phyloP scores from a whole-genome alignment of 2,113 vertebrate species.

The Perccottus glenii region DNA sequence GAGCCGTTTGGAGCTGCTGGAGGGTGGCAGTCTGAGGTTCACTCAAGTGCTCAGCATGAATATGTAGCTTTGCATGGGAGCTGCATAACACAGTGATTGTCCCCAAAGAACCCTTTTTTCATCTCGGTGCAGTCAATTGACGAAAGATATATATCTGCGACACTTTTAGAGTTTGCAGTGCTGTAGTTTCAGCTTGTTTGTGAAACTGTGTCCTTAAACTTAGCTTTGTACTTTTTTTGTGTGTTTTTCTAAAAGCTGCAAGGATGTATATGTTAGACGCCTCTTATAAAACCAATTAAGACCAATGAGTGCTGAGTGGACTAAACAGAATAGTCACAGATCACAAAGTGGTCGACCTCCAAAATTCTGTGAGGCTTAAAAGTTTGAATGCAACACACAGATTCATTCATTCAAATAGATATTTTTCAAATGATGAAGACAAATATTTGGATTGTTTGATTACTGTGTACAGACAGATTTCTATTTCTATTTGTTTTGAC shows the following conservation, averaged over 20 bases:
- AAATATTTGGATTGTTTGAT: too few species aligned
- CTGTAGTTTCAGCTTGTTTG: too few species aligned
- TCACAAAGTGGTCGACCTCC: too few species aligned
- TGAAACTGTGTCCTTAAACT: too few species aligned
- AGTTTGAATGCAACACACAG: too few species aligned
- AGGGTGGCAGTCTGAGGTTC: conserved; percentile 28
- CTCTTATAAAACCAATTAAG: neutral
- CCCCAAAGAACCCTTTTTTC: conserved; percentile 13
- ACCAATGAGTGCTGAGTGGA: neutral
- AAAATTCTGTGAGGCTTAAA: too few species aligned
- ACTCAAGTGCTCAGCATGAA: conserved; percentile 56
- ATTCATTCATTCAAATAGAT: too few species aligned
- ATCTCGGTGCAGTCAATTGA: conserved; percentile 12
- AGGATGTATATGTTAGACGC: neutral
- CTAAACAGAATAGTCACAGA: neutral
- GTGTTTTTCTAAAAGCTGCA: neutral
- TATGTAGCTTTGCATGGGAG: conserved; percentile 34
- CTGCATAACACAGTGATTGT: conserved; percentile 28
- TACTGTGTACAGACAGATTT: too few species aligned
- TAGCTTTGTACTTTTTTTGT: neutral
- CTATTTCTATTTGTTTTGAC: too few species aligned
- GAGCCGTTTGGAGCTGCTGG: conserved; percentile 17
- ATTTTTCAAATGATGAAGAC: too few species aligned
- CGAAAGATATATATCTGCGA: neutral
- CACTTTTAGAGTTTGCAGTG: too few species aligned